Base-by-base conservation (phyloP, 1,140 invertebrate genomes). In the Drosophila hydei region DNA sequence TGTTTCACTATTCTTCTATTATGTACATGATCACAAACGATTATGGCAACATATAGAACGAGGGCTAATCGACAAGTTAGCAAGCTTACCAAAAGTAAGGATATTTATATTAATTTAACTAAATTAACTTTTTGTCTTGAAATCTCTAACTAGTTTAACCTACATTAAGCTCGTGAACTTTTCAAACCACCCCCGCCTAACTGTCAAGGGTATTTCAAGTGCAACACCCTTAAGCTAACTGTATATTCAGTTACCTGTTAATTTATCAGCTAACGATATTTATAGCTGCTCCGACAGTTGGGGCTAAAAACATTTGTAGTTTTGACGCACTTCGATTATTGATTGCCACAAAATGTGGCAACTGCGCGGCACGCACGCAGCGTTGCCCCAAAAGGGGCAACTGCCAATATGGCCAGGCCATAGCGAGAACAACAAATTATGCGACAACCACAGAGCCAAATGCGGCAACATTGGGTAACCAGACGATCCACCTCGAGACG, bases 311-410 rank as follows among this genome's bases (percentile, higher is more conserved):
- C 75, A 88, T 87, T 87, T 88, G 75, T 88, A 67, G 63, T 61
- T 55, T 89, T 89, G 84, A 87, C 83, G 84, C 72, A 88, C 84
- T 83, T 89, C 69, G 78, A 33, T 83, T 88, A 88, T 88, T 89
- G 83, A 88, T 88, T 88, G 84, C 75, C 84, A 89, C 79, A 79
- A 89, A 89, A 88, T 89, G 83, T 88, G 84, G 78, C 79, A 87
- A 88, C 73, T 88, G 78, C 47, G 21, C 42, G 21, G 69, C 77
- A 84, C 81, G 80, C 80, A 85, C 80, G 59, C 55, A 59, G n/a
- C 23, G 21, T 16, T 21, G 21, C 61, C 67, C 30, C 30, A 33
- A 81, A 80, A 85, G 50, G 54, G 25, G 6, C 21, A 33, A 36
- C n/a, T 21, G 42, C 80, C 12, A 56, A 80, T 54, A 87, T 80